A percentile compares a stretch with the other conserved stretches of the same genome.
Evolutionary conservation across 2,113 vertebrate genomes (phyloP).

Genomic region (Fregata magnificens): DNA sequence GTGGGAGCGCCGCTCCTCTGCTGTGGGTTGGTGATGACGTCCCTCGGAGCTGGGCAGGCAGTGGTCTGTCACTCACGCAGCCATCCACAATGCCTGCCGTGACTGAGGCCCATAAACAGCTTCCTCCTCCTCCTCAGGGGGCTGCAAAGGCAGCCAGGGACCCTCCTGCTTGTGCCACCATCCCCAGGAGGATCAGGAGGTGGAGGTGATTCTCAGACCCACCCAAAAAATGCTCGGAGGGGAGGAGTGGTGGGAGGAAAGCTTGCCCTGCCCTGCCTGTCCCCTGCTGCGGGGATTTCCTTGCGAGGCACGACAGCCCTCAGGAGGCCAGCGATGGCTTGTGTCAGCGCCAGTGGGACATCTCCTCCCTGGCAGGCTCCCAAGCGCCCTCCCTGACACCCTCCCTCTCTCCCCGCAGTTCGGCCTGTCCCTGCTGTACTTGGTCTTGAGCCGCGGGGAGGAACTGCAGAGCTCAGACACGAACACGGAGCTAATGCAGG

Average conservation of each 20-base stretch:
- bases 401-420: constrained; percentile 67
- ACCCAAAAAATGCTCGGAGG: rapidly evolving
- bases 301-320: rapidly evolving
- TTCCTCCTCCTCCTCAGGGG: background rate
- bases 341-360: background rate
- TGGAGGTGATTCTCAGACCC: background rate
- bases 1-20: background rate
- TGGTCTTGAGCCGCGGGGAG: constrained; percentile 92
- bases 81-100: too few relatives aligned
- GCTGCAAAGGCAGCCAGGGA: background rate
- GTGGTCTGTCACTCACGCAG: rapidly evolving
- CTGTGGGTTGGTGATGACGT: rapidly evolving
- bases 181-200: background rate
- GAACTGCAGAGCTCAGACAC: constrained; percentile 85
- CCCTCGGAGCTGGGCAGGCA: background rate
- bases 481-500: constrained; percentile 81
- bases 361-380: background rate
- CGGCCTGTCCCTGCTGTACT: constrained; percentile 89
- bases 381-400: background rate
- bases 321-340: rapidly evolving
- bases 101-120: too few relatives aligned
- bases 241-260: background rate
- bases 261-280: background rate
- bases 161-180: rapidly evolving
- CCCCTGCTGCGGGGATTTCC: too few relatives aligned